Evolutionary conservation across 2,113 vertebrate species (phyloP), one percentile per base, ranked within the genome.

Genomic region (Misgurnus mizolepis): DNA sequence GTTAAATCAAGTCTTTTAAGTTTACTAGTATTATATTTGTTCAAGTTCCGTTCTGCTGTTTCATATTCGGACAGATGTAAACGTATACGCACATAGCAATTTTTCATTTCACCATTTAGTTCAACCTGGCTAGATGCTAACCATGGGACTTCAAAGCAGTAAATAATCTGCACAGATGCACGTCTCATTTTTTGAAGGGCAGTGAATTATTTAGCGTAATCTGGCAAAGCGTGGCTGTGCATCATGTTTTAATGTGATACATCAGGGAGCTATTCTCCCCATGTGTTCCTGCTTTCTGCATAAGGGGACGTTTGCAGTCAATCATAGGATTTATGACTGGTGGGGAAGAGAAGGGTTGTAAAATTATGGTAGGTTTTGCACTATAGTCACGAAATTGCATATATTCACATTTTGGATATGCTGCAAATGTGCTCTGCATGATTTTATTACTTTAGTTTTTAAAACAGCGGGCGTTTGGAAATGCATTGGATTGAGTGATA

Each of bases 181-280:
- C 87, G 90, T 90, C 85, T 88, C 85, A 87, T 85, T 88, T 84
- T 90, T 88, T 90, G 89, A 91, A 91, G 88, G 88, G 85, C 88
- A 88, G 90, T 93, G 91, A 93, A 94, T 92, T 91, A 93, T 94
- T 93, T 91, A 94, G 90, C 89, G 85, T 92, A 93, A 93, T 93
- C 91, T 93, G 86, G 89, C 87, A 92, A 92, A 91, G 90, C 88
- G 88, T 81, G 88, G 93, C 89, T 91, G 91, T 93, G 93, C 92
- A 92, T 93, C 90, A 93, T 91, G 92, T 93, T 91, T 92, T 92
- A 91, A 93, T 92, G 91, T 88, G 90, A 91, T 92, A 92, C 90
- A 92, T 91, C 90, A 91, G 89, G 88, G 88, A 90, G 87, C 90
- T 89, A 89, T 94, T 91, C 87, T 88, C 85, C 88, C 86, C 88